Evolutionary conservation across 1,140 invertebrate genomes (phyloP).

Genomic region (Drosophila asahinai): DNA sequence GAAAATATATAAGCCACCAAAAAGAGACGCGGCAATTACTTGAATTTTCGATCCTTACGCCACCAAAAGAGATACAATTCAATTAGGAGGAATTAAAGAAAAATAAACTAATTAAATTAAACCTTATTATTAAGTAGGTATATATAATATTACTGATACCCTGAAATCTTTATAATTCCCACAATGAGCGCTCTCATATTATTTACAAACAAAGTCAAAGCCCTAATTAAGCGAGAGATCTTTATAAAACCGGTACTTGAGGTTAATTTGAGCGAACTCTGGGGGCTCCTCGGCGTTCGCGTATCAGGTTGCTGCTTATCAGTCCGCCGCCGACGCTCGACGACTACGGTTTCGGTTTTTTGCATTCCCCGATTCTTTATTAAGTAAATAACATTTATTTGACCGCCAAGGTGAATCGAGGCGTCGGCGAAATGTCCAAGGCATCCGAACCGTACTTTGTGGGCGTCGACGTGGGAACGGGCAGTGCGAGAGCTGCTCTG

Average conservation of each 20-base stretch:
- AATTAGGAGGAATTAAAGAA: no score
- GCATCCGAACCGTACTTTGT: constrained; percentile 88
- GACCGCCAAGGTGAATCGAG: constrained; percentile 55
- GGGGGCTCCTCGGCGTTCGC: constrained; percentile 6
- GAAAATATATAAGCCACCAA: neutral
- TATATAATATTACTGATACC: neutral
- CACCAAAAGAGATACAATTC: no score
- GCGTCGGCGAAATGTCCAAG: constrained; percentile 26
- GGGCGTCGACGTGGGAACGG: constrained; percentile 97
- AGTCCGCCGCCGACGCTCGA: constrained; percentile 46
- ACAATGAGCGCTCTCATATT: neutral
- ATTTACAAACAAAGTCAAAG: constrained; percentile 21
- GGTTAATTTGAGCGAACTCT: constrained; percentile 13
- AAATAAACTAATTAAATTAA: no score
- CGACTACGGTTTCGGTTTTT: constrained; percentile 45
- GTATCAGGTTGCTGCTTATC: constrained; percentile 63
- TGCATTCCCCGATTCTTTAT: constrained; percentile 21
- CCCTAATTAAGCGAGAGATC: constrained; percentile 22
- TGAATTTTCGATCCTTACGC: no score
- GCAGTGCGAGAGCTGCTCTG: constrained; percentile 93
- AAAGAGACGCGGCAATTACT: no score
- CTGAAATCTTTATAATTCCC: neutral
- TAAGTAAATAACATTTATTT: constrained; percentile 71
- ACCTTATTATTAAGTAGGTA: neutral
- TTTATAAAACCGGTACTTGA: constrained; percentile 45